Percentiles rank a stretch among this genome's conserved stretches.
phyloP scores from a whole-genome alignment of 1,140 invertebrate species.

The Drosophila neocordata region DNA sequence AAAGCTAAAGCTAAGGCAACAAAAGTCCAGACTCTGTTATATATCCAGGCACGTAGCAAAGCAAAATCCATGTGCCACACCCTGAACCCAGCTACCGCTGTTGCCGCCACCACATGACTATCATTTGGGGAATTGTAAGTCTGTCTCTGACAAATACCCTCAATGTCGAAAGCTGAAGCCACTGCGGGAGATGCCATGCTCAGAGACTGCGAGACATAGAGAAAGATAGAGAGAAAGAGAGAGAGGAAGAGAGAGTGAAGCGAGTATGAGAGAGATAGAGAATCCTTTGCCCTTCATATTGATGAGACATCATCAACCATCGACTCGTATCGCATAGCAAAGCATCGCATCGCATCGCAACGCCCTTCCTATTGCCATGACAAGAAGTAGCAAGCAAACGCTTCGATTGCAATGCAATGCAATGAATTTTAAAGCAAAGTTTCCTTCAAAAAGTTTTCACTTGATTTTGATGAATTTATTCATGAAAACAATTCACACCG shows the following conservation, averaged over 20 bases:
- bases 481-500: not conserved
- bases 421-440: conserved; percentile 64
- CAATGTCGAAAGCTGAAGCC: conserved; percentile 49
- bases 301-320: conserved; percentile 65
- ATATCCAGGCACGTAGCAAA: conserved; percentile 48
- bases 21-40: conserved; percentile 9
- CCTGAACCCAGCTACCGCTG: not conserved
- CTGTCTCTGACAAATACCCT: conserved; percentile 67
- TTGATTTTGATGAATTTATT: conserved; percentile 64
- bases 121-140: conserved; percentile 64
- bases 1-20: conserved; percentile 40
- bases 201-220: not conserved
- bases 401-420: conserved; percentile 49
- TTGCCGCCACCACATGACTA: conserved; percentile 35
- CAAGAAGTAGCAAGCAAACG: not conserved
- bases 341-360: not conserved
- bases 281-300: conserved; percentile 52
- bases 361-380: not conserved
- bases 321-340: conserved; percentile 26
- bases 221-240: not conserved
- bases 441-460: conserved; percentile 48
- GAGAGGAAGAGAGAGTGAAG: conserved; percentile 16
- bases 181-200: conserved; percentile 25
- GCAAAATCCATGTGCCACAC: not conserved
- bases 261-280: conserved; percentile 17